Evolutionary conservation across 2,113 vertebrate genomes (phyloP), one percentile per base, ranked within the genome.

Genomic region (Apteryx owenii): DNA sequence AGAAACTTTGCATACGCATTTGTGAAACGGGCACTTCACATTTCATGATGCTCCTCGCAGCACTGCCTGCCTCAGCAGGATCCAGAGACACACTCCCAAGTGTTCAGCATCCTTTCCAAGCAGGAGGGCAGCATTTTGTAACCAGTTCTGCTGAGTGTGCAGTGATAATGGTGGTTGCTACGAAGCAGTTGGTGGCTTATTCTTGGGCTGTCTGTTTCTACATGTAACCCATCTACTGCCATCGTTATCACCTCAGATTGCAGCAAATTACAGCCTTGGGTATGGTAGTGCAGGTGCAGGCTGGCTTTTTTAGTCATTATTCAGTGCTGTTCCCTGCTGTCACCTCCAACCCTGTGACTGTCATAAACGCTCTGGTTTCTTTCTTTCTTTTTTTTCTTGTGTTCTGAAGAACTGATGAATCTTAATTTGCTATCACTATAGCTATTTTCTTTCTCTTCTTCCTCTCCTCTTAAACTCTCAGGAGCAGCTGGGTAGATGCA

Each of bases 131-230:
- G 79, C 77, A 44, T 93, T 95, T 96, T 54, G 21, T 62, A 94
- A 81, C 91, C 85, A 78, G 66, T 96, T 86, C 94, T 98, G 95
- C 97, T 96, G 95, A 95, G 97, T 97, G 77, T 66, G 90, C 96
- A 97, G 93, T 81, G 89, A 93, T 90, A 64, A 91, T 73, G 82
- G 89, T 94, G 97, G 98, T 98, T 98, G 97, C 98, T 98, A 93
- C 97, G 81, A 98, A 98, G 97, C 97, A 95, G 98, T 98, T 87
- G 97, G 98, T 98, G 98, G 98, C 97, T 98, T 98, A 98, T 98
- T 98, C 98, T 98, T 98, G 98, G 98, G 98, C 98, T 98, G 38
- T 94, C 94, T 95, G 91, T 97, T 98, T 98, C 97, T 94, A 90
- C 96, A 95, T 98, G 97, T 97, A 96, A 98, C 97, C 97, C 97